Base-by-base conservation (phyloP, 1,140 invertebrate species). In the Orchestia grillus region DNA sequence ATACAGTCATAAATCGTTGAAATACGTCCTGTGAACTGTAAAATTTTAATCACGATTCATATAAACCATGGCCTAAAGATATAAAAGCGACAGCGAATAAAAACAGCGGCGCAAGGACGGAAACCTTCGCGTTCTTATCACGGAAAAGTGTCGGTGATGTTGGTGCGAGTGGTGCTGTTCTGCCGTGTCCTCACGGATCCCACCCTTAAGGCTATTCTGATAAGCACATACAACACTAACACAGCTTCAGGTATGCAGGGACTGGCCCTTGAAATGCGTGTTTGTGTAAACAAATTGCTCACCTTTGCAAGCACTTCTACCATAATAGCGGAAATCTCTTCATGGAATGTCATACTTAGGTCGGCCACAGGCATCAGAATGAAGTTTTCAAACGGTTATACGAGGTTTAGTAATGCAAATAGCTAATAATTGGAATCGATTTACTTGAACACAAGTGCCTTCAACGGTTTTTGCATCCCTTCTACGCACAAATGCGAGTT, bases 151-250 rank as follows among this genome's bases (percentile, higher is more conserved):
- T 77, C 62, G 62, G 36, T 77, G 62, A 77, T 77, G 62, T 77
- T 36, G 62, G 28, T 36, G 3, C 11, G 62, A 77, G 62, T 28
- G 15, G 28, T 3, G 28, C 62, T 77, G 1, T 77, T 77, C 62
- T 77, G 11, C 62, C 36, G 62, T 77, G 28, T 28, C 62, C 62
- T 77, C 62, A 77, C 88, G 88, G 88, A 91, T 42, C 28, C 88
- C 44, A 15, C 88, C 88, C 88, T 91, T 42, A 91, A 91, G 88
- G 88, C 88, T 43, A 91, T 91, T 43, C 88, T 91, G 88, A 91
- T 91, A 91, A 91, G 41, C 41, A 91, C 88, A 44, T 91, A 91
- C 88, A 91, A 44, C 88, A 44, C 88, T 91, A 43, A 91, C 88
- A 91, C 41, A 43, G 88, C 88, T 91, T 91, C 88, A 44, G 23